Base-by-base conservation (phyloP, 2,888 invertebrate species). In the Lasioglossum marginatum region DNA sequence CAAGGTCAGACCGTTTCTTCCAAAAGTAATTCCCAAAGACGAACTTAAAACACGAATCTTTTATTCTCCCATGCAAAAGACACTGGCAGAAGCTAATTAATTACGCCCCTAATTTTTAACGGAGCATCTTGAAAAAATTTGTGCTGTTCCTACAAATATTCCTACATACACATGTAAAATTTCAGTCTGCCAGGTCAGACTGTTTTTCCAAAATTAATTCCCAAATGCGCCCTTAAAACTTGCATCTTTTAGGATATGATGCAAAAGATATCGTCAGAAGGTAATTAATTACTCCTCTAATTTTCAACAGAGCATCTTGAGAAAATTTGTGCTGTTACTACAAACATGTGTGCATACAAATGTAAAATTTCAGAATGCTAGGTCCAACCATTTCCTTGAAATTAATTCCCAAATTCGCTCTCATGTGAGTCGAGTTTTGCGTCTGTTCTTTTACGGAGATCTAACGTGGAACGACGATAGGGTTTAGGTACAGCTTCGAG, bases 131-230 rank as follows among this genome's bases (percentile, higher is more conserved):
- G 14, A 27, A 0, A 60, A 60, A 60, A 60, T 60, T 60, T 60
- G 2, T 31, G 27, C 14, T 27, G 4, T 60, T 60, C 0, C 27
- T 27, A 14, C 1, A 14, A 60, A 27, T 0, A 27, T 60, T 4
- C 0, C 3, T 12, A 27, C 10, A 57, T 4, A n/a, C 2, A n/a
- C 0, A 4, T n/a, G 10, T 0, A 57, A 57, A 57, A n/a, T n/a
- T n/a, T n/a, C 1, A 12, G 4, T 1, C n/a, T 12, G 3, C 3
- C 12, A 57, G 12, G 4, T 27, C 4, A 1, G 4, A n/a, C 0
- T 4, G 60, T 27, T 60, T 27, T 60, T 12, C 1, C 27, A 27
- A 27, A n/a, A 60, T 14, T 27, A 60, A 60, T 60, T 60, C 4
- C 14, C 27, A 27, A n/a, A 27, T 1, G 0, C 27, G 0, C 0